Base-by-base conservation (phyloP, 2,113 vertebrate species). In the Scortum barcoo region DNA sequence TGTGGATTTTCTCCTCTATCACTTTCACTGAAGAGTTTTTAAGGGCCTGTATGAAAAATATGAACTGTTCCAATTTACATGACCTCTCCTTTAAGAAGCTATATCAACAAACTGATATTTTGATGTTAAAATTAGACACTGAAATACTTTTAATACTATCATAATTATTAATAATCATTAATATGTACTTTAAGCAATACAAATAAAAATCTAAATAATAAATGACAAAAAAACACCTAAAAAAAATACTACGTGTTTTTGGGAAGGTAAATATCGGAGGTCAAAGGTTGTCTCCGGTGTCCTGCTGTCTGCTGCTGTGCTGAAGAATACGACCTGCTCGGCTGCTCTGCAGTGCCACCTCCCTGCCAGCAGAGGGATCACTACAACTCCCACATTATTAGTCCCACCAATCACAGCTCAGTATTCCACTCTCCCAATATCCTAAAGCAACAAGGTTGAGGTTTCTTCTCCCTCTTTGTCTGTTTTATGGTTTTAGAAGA, bases 281-380 rank as follows among this genome's bases (percentile, higher is more conserved):
- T 76, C 77, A 80, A 60, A 71, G 62, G 79, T 28, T 40, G 48
- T 13, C 26, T 68, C 36, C 16, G 6, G 38, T 26, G 54, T 11
- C 22, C 11, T 68, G 10, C 22, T 7, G 65, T 33, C 16, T 20
- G 24, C 42, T 36, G 42, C 33, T 71, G 19, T 16, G 46, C 42
- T 58, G 24, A 58, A 14, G 28, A n/a, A 14, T 24, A 62, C 17
- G n/a, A 24, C 33, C 50, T 24, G 33, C 44, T 56, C 2, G 5
- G 20, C 7, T 38, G 24, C 33, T 20, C 26, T 50, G 61, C 69
- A 81, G 75, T 68, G 68, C 74, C 63, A 70, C 78, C 86, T 86
- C 80, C 73, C 81, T 76, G 70, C 81, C 88, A 84, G 77, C 67
- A 68, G 86, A 86, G 78, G 73, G 61, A 69, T 19, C 57, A 60